These are phyloP conservation scores for Diaphora mendica DNA, from an alignment of 2,888 invertebrate species.

Conservation along the genomic window DNA sequence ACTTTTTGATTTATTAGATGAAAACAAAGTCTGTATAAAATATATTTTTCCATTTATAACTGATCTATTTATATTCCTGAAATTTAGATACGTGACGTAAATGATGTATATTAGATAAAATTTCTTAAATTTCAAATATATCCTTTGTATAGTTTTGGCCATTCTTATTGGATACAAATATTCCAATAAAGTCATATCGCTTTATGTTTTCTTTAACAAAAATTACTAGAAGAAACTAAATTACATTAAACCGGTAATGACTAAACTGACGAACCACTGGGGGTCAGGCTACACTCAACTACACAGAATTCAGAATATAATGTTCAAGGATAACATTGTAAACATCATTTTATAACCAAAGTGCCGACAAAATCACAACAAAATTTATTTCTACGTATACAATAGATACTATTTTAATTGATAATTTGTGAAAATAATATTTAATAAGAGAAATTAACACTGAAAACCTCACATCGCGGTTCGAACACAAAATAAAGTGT, in stretches of 20 bases:
- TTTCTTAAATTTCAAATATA: not conserved
- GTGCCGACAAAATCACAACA: conserved; percentile 63
- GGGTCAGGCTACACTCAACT: conserved; percentile 26
- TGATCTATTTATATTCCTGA: not conserved
- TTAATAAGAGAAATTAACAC: conserved; percentile 21
- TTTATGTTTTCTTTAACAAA: not conserved
- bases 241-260: not conserved
- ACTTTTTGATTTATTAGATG: not conserved
- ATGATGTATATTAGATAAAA: not conserved
- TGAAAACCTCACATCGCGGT: conserved; percentile 32
- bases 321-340: conserved; percentile 71
- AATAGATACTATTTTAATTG: conserved; percentile 26
- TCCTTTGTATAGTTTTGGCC: not conserved
- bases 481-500: conserved; percentile 35
- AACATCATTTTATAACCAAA: conserved; percentile 76
- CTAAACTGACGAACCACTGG: conserved; percentile 29
- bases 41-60: too few species aligned
- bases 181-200: not conserved
- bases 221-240: conserved; percentile 1
- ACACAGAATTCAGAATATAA: conserved; percentile 30
- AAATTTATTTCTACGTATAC: conserved; percentile 5
- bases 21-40: not conserved
- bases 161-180: not conserved
- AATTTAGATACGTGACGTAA: not conserved
- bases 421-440: conserved; percentile 31